Conservation (phyloP, 2,113 vertebrate species). For the Orthonyx spaldingii region DNA sequence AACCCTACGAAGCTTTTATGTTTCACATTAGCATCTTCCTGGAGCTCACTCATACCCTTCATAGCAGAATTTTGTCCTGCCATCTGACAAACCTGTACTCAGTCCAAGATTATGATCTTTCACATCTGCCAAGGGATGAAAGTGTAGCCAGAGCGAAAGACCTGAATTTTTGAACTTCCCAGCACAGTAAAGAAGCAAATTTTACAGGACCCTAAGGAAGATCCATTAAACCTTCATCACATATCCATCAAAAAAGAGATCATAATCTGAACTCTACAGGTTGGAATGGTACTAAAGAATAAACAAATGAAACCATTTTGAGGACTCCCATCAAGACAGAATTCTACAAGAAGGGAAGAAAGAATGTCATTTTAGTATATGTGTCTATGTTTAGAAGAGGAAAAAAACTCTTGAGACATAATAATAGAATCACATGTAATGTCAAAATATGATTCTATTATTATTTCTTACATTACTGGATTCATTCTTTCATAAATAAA, state of each 20-base stretch:
- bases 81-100: conserved; percentile 46
- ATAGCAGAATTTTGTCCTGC: background rate
- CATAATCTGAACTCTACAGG: background rate
- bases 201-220: background rate
- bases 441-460: background rate
- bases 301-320: background rate
- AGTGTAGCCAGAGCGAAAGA: background rate
- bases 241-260: background rate
- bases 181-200: background rate
- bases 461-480: background rate
- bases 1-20: background rate
- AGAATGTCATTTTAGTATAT: background rate
- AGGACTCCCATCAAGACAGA: background rate
- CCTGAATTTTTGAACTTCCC: background rate
- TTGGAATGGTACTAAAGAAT: background rate
- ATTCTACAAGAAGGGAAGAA: background rate
- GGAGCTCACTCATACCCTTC: conserved; percentile 2
- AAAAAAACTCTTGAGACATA: background rate
- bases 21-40: conserved; percentile 25
- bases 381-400: background rate
- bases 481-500: background rate
- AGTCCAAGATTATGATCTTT: background rate
- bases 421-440: background rate
- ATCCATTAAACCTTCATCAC: background rate
- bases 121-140: conserved; percentile 2